A percentile compares a stretch with the other conserved stretches of the same genome.
phyloP scores from a whole-genome alignment of 2,113 vertebrate species.

The Dromas ardeola region DNA sequence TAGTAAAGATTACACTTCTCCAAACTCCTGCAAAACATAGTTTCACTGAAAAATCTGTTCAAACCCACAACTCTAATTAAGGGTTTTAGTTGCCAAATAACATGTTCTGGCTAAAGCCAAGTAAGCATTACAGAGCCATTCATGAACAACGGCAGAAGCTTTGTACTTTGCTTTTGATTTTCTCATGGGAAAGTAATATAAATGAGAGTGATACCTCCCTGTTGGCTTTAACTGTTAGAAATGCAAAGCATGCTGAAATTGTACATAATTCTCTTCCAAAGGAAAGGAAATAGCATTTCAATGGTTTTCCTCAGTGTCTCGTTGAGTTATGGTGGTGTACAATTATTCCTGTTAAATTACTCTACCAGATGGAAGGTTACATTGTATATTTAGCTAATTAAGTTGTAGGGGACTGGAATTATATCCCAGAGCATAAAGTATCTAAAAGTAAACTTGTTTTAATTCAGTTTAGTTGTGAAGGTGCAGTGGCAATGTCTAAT shows the following conservation, averaged over 20 bases:
- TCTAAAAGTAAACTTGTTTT: conserved; percentile 68
- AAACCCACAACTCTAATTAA: conserved; percentile 75
- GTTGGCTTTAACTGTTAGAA: conserved; percentile 83
- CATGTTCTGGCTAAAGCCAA: conserved; percentile 75
- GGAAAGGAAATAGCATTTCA: conserved; percentile 92
- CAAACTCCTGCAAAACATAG: conserved; percentile 58
- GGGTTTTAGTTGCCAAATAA: conserved; percentile 76
- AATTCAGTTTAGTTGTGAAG: conserved; percentile 45
- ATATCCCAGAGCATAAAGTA: conserved; percentile 62
- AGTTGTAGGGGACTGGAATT: conserved; percentile 77
- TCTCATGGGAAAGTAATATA: conserved; percentile 88
- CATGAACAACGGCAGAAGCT: conserved; percentile 81
- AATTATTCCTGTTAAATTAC: conserved; percentile 87
- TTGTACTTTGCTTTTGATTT: conserved; percentile 83
- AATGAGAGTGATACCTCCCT: conserved; percentile 87
- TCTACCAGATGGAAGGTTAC: conserved; percentile 85
- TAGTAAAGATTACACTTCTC: conserved; percentile 62
- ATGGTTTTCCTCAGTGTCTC: conserved; percentile 88
- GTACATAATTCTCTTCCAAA: conserved; percentile 90
- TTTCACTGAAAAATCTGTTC: conserved; percentile 72
- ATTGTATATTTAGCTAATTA: conserved; percentile 85
- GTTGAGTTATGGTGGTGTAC: conserved; percentile 87
- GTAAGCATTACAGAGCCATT: conserved; percentile 80
- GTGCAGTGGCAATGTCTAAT: neutral
- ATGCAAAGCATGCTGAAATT: conserved; percentile 85